Conservation (phyloP, 1,140 invertebrate species). For the Hypothenemus hampei region DNA sequence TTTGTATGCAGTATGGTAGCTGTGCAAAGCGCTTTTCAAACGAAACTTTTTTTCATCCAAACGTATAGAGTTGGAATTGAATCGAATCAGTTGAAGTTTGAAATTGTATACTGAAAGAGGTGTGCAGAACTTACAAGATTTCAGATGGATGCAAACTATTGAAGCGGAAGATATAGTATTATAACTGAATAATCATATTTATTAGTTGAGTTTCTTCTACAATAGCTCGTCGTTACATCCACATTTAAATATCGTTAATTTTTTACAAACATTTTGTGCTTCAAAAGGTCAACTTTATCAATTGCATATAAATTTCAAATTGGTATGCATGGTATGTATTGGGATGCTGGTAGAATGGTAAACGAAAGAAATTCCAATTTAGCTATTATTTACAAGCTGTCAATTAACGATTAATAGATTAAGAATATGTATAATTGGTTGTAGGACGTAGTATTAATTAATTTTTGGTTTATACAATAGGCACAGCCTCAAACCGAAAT, state of each 20-base stretch:
- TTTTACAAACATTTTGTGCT: too few species aligned
- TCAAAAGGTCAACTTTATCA: too few species aligned
- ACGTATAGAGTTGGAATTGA: not conserved
- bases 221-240: constrained; percentile 27
- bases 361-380: constrained; percentile 23
- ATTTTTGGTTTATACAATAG: constrained; percentile 20
- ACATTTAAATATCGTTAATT: constrained; percentile 21
- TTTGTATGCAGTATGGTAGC: constrained; percentile 23
- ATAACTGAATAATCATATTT: constrained; percentile 29
- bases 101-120: too few species aligned
- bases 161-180: constrained; percentile 33
- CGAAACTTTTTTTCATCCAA: not conserved
- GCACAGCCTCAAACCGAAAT: constrained; percentile 24
- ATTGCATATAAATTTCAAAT: constrained; percentile 6
- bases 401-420: constrained; percentile 25
- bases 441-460: constrained; percentile 15
- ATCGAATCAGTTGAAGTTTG: too few species aligned
- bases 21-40: too few species aligned
- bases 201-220: constrained; percentile 34
- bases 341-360: not conserved
- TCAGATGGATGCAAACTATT: constrained; percentile 33
- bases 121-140: constrained; percentile 25
- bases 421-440: constrained; percentile 25
- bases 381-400: constrained; percentile 25
- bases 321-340: too few species aligned